These are phyloP conservation scores for Hormiphora californensis DNA, from an alignment of 37 sponge, comb jelly and placozoan genomes.

Conservation along the genomic window DNA sequence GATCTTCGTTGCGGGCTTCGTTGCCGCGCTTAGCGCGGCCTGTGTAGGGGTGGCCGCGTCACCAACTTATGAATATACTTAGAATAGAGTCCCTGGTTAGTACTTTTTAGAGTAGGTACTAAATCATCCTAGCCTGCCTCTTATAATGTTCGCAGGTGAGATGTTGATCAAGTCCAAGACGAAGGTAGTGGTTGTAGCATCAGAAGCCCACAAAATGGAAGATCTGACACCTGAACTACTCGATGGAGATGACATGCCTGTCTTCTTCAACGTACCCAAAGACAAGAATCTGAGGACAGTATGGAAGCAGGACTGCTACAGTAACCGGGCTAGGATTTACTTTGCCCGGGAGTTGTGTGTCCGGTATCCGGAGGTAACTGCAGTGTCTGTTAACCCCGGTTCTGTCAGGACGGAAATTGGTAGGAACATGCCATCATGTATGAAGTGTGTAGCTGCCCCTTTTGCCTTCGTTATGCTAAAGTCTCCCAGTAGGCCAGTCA, in stretches of 20 bases:
- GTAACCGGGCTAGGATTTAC: conserved; percentile 10
- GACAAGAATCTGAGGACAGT: background rate
- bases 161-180: background rate
- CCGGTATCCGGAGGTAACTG: background rate
- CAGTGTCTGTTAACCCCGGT: background rate
- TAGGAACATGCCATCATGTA: background rate
- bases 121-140: too few species aligned
- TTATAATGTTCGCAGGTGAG: background rate
- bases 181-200: background rate
- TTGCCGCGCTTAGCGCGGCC: too few species aligned
- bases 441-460: too few species aligned
- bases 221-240: background rate
- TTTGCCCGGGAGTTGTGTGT: background rate
- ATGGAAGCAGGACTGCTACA: background rate
- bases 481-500: too few species aligned
- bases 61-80: too few species aligned
- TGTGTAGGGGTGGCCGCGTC: too few species aligned
- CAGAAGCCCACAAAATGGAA: background rate
- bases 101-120: too few species aligned
- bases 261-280: background rate
- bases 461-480: too few species aligned
- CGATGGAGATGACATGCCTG: background rate
- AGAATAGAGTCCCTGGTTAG: too few species aligned
- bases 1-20: too few species aligned
- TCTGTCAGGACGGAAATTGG: background rate